These are phyloP conservation scores for Sebastes vulpes DNA, from an alignment of 2,797 vertebrate genomes.

Conservation along the genomic window DNA sequence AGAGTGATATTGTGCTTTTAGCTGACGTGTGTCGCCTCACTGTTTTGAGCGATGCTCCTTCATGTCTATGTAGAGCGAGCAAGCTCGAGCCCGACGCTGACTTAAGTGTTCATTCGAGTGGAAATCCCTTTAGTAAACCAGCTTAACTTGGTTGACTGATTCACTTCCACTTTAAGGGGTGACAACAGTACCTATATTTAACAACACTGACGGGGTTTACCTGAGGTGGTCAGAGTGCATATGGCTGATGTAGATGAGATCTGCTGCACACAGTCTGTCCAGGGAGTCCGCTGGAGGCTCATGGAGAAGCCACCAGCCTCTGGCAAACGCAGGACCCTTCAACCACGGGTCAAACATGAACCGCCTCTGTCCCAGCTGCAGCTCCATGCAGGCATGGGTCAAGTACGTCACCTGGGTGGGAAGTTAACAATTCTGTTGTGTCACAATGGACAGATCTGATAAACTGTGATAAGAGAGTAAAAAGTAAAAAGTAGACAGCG, in stretches of 20 bases:
- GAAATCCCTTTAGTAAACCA: too few species aligned
- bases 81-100: too few species aligned
- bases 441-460: too few species aligned
- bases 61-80: too few species aligned
- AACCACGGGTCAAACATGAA: constrained; percentile 90
- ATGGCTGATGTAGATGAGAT: constrained; percentile 89
- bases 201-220: constrained; percentile 47
- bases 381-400: constrained; percentile 89
- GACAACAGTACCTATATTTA: neutral
- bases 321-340: constrained; percentile 86
- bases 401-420: constrained; percentile 85
- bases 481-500: neutral
- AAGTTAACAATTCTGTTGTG: neutral
- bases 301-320: constrained; percentile 90
- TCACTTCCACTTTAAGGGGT: too few species aligned
- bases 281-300: constrained; percentile 85
- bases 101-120: too few species aligned
- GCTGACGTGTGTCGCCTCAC: too few species aligned
- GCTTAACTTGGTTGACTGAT: too few species aligned
- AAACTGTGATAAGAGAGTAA: neutral
- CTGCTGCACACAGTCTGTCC: constrained; percentile 82
- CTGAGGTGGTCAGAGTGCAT: constrained; percentile 91
- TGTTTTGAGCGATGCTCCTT: too few species aligned
- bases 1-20: too few species aligned
- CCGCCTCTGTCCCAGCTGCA: constrained; percentile 77